A percentile compares a stretch with the other conserved stretches of the same genome.
These are phyloP conservation scores for Sus cebifrons DNA, from an alignment of 2,797 vertebrate species.

Conservation along the genomic window DNA sequence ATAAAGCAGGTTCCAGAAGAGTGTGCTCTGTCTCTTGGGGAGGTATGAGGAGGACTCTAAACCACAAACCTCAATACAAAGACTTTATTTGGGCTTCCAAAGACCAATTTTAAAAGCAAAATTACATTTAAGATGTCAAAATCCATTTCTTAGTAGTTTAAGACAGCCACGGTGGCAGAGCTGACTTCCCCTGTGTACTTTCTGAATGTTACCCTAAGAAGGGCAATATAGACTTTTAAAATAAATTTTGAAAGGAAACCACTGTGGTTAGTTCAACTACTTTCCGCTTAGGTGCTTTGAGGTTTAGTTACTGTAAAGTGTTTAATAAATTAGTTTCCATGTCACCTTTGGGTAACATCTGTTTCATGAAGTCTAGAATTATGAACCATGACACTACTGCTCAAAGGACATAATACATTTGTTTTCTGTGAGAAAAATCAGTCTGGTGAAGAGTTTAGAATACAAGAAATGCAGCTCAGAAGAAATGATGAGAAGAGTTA, in stretches of 20 bases:
- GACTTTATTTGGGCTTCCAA: conserved; percentile 5
- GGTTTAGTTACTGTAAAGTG: conserved; percentile 77
- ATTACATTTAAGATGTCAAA: conserved; percentile 70
- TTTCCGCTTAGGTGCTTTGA: conserved; percentile 62
- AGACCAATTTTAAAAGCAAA: conserved; percentile 76
- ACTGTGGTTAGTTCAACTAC: conserved; percentile 76
- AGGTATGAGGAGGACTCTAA: background rate
- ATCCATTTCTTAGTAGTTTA: conserved; percentile 71
- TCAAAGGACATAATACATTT: conserved; percentile 70
- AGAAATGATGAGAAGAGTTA: conserved; percentile 1
- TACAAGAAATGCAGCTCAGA: conserved; percentile 62
- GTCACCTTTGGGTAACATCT: conserved; percentile 76
- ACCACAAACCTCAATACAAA: background rate
- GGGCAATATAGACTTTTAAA: conserved; percentile 43
- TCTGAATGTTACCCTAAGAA: conserved; percentile 8
- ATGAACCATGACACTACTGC: conserved; percentile 75
- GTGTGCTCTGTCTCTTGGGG: background rate
- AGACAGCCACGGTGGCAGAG: conserved; percentile 21
- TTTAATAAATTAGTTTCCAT: conserved; percentile 82
- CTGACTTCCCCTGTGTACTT: background rate
- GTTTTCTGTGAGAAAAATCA: conserved; percentile 68
- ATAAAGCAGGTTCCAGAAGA: background rate
- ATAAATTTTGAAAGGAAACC: conserved; percentile 79
- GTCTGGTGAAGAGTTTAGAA: conserved; percentile 23
- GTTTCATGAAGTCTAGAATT: conserved; percentile 75